These are phyloP conservation scores for Pardalotus punctatus DNA, from an alignment of 2,113 vertebrate species.

Conservation along the genomic window DNA sequence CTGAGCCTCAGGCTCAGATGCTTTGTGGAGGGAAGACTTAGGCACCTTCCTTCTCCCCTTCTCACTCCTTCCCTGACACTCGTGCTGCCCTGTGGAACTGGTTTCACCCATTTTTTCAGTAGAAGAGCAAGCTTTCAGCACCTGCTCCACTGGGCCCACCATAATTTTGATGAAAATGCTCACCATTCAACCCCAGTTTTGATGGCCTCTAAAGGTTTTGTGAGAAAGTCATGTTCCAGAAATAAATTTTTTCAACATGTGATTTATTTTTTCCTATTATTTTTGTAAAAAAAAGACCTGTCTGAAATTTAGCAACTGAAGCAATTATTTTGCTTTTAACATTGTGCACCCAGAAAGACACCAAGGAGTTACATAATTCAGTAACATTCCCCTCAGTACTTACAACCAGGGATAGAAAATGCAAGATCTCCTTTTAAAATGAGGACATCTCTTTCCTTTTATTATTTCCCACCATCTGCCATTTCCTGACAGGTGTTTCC, in stretches of 20 bases:
- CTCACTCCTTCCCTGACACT: neutral
- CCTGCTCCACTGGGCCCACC: neutral
- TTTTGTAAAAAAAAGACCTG: neutral
- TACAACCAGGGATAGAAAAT: constrained; percentile 19
- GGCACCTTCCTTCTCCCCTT: neutral
- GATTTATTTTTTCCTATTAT: neutral
- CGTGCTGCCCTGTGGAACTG: accelerated
- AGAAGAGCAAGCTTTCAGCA: neutral
- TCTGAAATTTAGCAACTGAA: constrained; percentile 5
- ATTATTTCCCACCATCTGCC: constrained; percentile 50
- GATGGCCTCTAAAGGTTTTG: neutral
- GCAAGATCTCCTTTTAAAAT: constrained; percentile 33
- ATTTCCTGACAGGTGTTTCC: constrained; percentile 50
- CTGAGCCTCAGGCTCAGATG: constrained; percentile 35
- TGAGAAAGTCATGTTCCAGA: accelerated
- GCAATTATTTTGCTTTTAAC: neutral
- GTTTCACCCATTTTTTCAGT: neutral
- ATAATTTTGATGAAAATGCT: neutral
- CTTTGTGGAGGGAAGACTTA: neutral
- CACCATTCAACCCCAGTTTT: neutral
- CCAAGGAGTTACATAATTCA: constrained; percentile 12
- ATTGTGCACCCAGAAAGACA: neutral
- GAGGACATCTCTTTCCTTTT: constrained; percentile 31
- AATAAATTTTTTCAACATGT: neutral
- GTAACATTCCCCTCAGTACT: constrained; percentile 3